Base-by-base conservation (phyloP, 2,113 vertebrate genomes). In the Tachysurus vachellii region DNA sequence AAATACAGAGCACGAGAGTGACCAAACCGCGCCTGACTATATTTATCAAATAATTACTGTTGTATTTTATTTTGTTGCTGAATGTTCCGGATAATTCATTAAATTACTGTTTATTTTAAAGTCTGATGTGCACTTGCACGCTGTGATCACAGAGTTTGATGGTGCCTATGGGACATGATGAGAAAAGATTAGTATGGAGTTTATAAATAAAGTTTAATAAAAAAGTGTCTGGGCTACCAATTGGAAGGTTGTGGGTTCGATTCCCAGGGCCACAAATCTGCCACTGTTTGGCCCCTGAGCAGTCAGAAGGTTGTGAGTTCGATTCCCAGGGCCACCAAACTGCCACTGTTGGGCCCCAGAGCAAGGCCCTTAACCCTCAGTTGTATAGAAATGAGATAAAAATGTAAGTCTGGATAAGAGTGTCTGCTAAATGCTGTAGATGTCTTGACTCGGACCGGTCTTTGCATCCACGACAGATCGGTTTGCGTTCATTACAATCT, bases 21-120 rank as follows among this genome's bases (percentile, higher is more conserved):
- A 21, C 83, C n/a, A 70, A 75, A 28, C 10, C 1, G 9, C 28
- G 87, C 87, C 87, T 82, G 83, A 88, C 0, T 56, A 28, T 80
- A 85, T 80, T 73, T 54, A 31, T 12, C 1, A 26, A 64, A 36
- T 26, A 23, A 17, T 64, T 44, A 4, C 11, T 28, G 0, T 13
- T 1, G 0, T 19, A 4, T 23, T 80, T 1, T 28, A 3, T 28
- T 54, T 8, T 17, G 17, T 79, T 54, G 7, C 6, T 26, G 6
- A 8, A 79, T 10, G 75, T 54, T n/a, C 2, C 28, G 13, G 2
- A 28, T 3, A 21, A 12, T 80, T 31, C 0, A 56, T 56, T 1
- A 79, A 54, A 47, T 75, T 14, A 54, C 1, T 8, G 7, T 77
- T 77, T 28, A 54, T 77, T 54, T 77, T 26, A 77, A 75, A 16